phyloP scores from a whole-genome alignment of 2,888 invertebrate species.

The Platycnemis pennipes region DNA sequence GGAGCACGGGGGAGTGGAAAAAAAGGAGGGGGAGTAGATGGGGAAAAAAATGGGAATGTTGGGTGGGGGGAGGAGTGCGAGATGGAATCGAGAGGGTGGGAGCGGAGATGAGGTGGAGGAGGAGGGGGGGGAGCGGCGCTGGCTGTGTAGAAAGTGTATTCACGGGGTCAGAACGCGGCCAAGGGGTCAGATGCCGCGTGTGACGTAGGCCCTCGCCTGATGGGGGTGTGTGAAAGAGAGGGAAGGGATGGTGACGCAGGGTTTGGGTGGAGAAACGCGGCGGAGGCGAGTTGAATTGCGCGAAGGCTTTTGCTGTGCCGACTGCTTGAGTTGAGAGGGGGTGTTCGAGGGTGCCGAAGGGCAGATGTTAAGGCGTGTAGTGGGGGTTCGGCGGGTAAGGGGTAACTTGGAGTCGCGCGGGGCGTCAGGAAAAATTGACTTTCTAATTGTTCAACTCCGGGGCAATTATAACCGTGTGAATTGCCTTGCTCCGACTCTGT shows the following conservation, averaged over 20 bases:
- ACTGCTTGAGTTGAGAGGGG: neutral
- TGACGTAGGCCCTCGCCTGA: neutral
- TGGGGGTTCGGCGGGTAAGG: neutral
- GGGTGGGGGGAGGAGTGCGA: neutral
- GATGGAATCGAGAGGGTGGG: neutral
- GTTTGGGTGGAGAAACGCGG: neutral
- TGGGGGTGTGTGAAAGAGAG: neutral
- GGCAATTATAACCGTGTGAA: conserved; percentile 31
- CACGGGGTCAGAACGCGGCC: conserved; percentile 31
- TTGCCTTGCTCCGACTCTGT: neutral
- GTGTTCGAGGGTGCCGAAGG: neutral
- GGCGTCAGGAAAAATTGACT: conserved; percentile 30
- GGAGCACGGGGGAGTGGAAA: neutral
- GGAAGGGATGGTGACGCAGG: neutral
- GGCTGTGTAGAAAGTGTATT: conserved; percentile 31
- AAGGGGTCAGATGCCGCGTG: neutral
- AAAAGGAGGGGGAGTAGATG: neutral
- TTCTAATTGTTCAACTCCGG: conserved; percentile 17
- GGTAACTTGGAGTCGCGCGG: neutral
- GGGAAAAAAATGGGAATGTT: neutral
- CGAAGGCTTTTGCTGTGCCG: neutral
- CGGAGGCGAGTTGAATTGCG: neutral
- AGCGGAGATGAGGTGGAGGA: neutral
- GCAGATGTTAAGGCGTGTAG: neutral
- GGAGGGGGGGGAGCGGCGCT: neutral